phyloP scores from a whole-genome alignment of 2,888 invertebrate species.

The Calameuta idolon region DNA sequence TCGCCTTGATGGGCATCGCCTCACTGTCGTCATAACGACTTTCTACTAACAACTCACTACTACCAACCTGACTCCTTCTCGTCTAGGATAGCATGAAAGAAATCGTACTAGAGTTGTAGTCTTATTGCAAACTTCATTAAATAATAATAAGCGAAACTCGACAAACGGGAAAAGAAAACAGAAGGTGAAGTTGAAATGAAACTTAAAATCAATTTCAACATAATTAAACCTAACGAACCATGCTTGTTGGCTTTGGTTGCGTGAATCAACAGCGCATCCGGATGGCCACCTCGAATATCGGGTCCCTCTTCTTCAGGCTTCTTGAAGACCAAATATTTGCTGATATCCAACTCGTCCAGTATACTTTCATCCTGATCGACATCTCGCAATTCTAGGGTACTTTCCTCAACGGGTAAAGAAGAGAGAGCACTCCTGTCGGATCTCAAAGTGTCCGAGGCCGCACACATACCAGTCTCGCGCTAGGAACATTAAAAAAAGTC shows the following conservation, averaged over 20 bases:
- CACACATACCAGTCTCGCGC: no score
- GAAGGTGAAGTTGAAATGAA: conserved; percentile 30
- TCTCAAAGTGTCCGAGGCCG: conserved; percentile 39
- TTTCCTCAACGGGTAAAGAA: conserved; percentile 59
- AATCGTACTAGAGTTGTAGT: conserved; percentile 16
- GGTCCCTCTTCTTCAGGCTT: conserved; percentile 87
- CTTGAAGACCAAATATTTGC: conserved; percentile 82
- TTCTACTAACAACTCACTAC: conserved; percentile 25
- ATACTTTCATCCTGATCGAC: conserved; percentile 51
- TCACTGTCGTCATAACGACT: conserved; percentile 39
- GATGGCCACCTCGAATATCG: conserved; percentile 91
- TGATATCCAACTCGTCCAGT: conserved; percentile 85
- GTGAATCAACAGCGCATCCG: conserved; percentile 94
- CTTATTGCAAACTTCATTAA: neutral
- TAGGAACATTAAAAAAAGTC: no score
- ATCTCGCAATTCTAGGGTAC: conserved; percentile 52
- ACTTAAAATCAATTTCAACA: conserved; percentile 35
- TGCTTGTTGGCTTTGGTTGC: conserved; percentile 95
- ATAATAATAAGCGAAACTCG: neutral
- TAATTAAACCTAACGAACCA: conserved; percentile 63
- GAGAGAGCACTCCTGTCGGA: conserved; percentile 60
- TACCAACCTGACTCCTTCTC: conserved; percentile 69
- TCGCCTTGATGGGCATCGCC: neutral
- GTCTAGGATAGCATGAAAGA: conserved; percentile 56
- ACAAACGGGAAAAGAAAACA: neutral